Conservation (phyloP, 2,113 vertebrate genomes). For the Nettapus auritus region DNA sequence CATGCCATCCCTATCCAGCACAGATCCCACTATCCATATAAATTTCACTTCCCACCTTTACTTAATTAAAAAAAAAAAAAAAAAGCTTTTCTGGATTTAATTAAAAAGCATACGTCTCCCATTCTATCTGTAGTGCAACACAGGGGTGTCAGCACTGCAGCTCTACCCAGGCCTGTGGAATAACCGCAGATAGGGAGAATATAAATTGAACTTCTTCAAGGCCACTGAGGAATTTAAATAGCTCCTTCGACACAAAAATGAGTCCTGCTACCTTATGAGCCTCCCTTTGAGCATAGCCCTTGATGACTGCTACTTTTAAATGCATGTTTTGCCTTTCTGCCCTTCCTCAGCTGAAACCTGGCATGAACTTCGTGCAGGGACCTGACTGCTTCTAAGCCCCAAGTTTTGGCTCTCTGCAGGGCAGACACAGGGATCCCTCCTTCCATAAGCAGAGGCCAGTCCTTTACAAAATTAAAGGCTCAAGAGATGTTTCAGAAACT, state of each 20-base stretch:
- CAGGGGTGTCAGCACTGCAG: neutral
- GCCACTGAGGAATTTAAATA: neutral
- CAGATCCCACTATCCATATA: neutral
- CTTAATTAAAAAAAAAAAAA: neutral
- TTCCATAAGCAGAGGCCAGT: neutral
- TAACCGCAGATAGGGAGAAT: rapidly evolving
- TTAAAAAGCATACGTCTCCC: neutral
- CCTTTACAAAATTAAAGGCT: neutral
- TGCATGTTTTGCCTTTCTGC: neutral
- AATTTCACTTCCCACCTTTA: neutral
- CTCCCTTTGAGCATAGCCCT: neutral
- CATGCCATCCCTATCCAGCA: neutral
- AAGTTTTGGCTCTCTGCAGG: rapidly evolving
- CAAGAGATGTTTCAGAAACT: neutral
- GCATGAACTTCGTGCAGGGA: neutral
- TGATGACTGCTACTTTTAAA: neutral
- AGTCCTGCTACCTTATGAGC: neutral
- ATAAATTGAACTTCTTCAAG: neutral
- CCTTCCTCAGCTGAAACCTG: neutral
- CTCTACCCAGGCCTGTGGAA: neutral
- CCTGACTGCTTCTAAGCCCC: neutral
- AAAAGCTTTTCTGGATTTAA: neutral
- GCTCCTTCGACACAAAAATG: neutral
- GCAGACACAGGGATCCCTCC: neutral
- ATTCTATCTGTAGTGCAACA: neutral